A percentile compares a stretch with the other conserved stretches of the same genome.
Evolutionary conservation across 2,888 invertebrate species (phyloP).

Genomic region (Deilephila elpenor): DNA sequence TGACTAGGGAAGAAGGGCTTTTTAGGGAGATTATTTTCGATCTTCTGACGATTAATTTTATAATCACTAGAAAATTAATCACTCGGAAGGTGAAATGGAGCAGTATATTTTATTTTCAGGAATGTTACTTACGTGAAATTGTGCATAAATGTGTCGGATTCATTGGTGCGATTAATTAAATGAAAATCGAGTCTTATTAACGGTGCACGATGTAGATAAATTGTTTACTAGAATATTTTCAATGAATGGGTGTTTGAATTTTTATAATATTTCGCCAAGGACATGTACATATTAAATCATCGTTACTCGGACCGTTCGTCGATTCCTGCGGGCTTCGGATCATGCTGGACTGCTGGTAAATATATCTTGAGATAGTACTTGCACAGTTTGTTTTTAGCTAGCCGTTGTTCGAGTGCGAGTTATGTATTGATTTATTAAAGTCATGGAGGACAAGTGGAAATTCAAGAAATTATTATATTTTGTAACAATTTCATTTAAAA

Average conservation of each 20-base stretch:
- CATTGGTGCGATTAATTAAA: conserved; percentile 48
- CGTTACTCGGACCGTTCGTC: conserved; percentile 74
- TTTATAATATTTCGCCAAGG: conserved; percentile 73
- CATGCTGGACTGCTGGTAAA: conserved; percentile 76
- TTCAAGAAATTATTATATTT: neutral
- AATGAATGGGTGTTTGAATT: conserved; percentile 69
- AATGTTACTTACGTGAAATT: conserved; percentile 28
- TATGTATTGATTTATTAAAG: conserved; percentile 30
- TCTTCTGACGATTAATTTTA: conserved; percentile 1
- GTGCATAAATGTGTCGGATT: conserved; percentile 36
- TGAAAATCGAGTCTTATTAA: conserved; percentile 42
- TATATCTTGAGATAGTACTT: conserved; percentile 40
- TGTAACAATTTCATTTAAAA: neutral
- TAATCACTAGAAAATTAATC: conserved; percentile 15
- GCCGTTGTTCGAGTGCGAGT: conserved; percentile 20
- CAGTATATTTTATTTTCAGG: conserved; percentile 11
- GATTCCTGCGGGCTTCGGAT: conserved; percentile 71
- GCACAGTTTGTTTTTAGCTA: conserved; percentile 26
- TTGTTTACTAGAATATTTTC: conserved; percentile 51
- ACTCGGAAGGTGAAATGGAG: conserved; percentile 15
- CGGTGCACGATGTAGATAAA: conserved; percentile 56
- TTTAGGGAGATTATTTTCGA: conserved; percentile 26
- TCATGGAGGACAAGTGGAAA: neutral
- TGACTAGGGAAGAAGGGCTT: conserved; percentile 35
- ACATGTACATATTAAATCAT: conserved; percentile 81